Conservation (phyloP, 2,888 invertebrate species). For the Caenorhabditis japonica region DNA sequence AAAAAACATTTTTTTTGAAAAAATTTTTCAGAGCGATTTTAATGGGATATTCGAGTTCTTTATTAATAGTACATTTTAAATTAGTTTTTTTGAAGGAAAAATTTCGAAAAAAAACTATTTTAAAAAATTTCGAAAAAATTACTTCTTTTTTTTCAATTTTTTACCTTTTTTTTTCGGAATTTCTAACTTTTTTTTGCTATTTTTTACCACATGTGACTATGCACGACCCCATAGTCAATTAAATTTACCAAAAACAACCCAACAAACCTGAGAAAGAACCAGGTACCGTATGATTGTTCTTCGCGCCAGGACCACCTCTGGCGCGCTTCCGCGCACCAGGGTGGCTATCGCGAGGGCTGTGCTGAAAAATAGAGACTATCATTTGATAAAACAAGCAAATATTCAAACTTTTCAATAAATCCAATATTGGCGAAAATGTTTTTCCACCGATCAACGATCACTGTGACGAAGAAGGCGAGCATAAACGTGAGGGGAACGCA, state of each 20-base stretch:
- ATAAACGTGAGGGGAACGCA: slow-evolving; percentile 66
- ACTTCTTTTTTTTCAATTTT: too few species aligned
- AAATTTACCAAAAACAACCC: too few species aligned
- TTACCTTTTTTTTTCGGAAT: too few species aligned
- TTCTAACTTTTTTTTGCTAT: too few species aligned
- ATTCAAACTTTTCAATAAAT: slow-evolving; percentile 56
- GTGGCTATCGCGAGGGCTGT: slow-evolving; percentile 61
- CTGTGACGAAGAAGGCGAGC: slow-evolving; percentile 67
- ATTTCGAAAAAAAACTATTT: too few species aligned
- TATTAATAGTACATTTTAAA: too few species aligned
- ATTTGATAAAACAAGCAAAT: not conserved
- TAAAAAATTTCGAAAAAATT: too few species aligned
- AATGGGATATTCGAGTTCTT: not conserved
- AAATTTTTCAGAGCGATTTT: not conserved
- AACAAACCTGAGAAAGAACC: slow-evolving; percentile 56
- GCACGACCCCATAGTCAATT: too few species aligned
- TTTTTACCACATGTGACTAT: too few species aligned
- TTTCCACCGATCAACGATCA: slow-evolving; percentile 66
- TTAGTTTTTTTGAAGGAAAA: too few species aligned
- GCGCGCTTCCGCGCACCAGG: slow-evolving; percentile 53
- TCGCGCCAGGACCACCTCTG: slow-evolving; percentile 48
- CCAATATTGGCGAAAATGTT: slow-evolving; percentile 63
- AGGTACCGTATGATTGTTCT: slow-evolving; percentile 63
- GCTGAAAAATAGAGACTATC: slow-evolving; percentile 33
- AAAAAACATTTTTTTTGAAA: not conserved